phyloP scores from a whole-genome alignment of 2,113 vertebrate genomes.

The Taurulus bubalis region DNA sequence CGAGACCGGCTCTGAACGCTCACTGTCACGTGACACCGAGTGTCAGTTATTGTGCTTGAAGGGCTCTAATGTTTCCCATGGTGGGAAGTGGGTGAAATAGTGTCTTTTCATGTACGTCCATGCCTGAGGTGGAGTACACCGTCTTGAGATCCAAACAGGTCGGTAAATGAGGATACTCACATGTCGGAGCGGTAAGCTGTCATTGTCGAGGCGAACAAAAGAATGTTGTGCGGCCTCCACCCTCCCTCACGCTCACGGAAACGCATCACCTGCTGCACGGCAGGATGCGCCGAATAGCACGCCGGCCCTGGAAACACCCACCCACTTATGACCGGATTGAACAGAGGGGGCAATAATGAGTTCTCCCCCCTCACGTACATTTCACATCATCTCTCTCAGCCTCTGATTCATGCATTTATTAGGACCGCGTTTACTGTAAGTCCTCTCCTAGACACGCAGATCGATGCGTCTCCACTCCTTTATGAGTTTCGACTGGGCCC shows the following conservation, averaged over 20 bases:
- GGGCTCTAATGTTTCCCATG: constrained; percentile 13
- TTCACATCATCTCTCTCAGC: constrained; percentile 4
- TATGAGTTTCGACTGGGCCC: constrained; percentile 65
- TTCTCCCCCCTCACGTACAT: not conserved
- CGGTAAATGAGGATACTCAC: constrained; percentile 42
- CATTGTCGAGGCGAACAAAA: constrained; percentile 65
- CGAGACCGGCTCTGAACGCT: constrained; percentile 25
- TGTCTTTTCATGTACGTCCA: constrained; percentile 31
- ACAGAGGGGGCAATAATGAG: not conserved
- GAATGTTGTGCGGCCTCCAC: constrained; percentile 42
- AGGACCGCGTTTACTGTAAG: constrained; percentile 36
- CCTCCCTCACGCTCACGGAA: constrained; percentile 39
- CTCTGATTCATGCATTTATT: constrained; percentile 39
- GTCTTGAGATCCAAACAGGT: constrained; percentile 31
- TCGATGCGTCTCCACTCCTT: constrained; percentile 52
- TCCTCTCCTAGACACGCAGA: constrained; percentile 17
- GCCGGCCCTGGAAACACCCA: not conserved
- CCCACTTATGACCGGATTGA: constrained; percentile 11
- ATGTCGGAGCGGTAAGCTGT: constrained; percentile 62
- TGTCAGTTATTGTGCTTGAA: constrained; percentile 42
- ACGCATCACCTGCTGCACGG: constrained; percentile 49
- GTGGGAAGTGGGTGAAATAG: not conserved
- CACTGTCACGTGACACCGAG: constrained; percentile 51
- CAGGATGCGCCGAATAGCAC: constrained; percentile 31
- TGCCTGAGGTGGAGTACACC: constrained; percentile 23